These are phyloP conservation scores for Anniella stebbinsi DNA, from an alignment of 2,797 vertebrate species.

Conservation along the genomic window DNA sequence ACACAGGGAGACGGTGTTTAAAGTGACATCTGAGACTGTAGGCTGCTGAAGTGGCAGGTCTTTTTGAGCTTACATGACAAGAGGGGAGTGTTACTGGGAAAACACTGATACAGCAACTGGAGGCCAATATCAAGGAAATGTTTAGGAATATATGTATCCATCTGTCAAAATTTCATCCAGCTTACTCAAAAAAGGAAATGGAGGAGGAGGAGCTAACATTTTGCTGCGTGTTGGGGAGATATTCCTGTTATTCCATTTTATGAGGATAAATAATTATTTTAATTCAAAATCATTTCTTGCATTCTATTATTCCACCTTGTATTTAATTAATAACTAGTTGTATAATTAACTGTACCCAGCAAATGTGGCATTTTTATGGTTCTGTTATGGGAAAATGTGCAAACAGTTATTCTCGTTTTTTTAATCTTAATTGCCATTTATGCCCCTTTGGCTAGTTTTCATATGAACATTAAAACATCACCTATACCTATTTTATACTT, in stretches of 20 bases:
- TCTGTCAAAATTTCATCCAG: neutral
- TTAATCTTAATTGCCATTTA: constrained; percentile 23
- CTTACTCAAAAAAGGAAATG: neutral
- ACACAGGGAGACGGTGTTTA: neutral
- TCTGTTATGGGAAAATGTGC: constrained; percentile 4
- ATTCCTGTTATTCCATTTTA: neutral
- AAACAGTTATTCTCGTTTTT: constrained; percentile 17
- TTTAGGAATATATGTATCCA: neutral
- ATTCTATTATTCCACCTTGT: constrained; percentile 19
- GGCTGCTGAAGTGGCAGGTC: neutral
- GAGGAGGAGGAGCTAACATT: neutral
- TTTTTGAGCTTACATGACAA: neutral
- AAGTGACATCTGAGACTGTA: neutral
- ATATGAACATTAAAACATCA: constrained; percentile 23
- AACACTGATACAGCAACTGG: neutral
- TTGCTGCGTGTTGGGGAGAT: neutral
- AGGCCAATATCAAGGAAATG: neutral
- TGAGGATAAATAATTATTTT: constrained; percentile 10
- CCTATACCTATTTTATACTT: constrained; percentile 26
- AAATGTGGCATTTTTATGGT: constrained; percentile 15
- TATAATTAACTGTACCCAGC: constrained; percentile 6
- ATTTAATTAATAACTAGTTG: constrained; percentile 28
- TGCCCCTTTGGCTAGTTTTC: constrained; percentile 10
- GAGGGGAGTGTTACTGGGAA: neutral
- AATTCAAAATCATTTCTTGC: constrained; percentile 14